phyloP scores from a whole-genome alignment of 2,888 invertebrate species.

The Phlogophora meticulosa region DNA sequence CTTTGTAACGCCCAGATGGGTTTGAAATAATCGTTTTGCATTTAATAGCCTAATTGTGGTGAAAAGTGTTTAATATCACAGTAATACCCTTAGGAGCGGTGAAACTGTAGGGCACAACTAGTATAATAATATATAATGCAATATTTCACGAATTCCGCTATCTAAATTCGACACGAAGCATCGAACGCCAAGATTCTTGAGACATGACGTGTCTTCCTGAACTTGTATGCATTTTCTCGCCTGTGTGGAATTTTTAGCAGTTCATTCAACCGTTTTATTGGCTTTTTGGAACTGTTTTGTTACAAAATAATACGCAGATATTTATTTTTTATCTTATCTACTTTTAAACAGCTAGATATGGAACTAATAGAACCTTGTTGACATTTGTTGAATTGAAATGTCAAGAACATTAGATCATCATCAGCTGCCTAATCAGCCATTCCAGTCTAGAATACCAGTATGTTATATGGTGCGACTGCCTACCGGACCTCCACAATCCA shows the following conservation, averaged over 20 bases:
- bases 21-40: too few species aligned
- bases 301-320: not conserved
- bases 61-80: too few species aligned
- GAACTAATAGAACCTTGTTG: not conserved
- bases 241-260: constrained; percentile 51
- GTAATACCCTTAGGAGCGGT: too few species aligned
- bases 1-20: too few species aligned
- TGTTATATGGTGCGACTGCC: too few species aligned
- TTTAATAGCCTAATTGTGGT: too few species aligned
- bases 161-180: constrained; percentile 41
- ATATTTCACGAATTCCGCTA: constrained; percentile 4
- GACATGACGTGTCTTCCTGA: constrained; percentile 60
- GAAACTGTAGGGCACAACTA: too few species aligned
- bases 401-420: not conserved
- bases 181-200: constrained; percentile 48
- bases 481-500: too few species aligned
- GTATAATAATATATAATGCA: not conserved
- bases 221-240: constrained; percentile 52
- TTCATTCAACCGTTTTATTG: constrained; percentile 59
- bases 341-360: constrained; percentile 1
- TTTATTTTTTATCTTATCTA: constrained; percentile 21
- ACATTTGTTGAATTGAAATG: not conserved
- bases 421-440: not conserved
- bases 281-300: constrained; percentile 20
- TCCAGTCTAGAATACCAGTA: too few species aligned